Percentiles rank a stretch among this genome's conserved stretches.
These are phyloP conservation scores for Lissocephala sabroskyi DNA, from an alignment of 2,888 invertebrate species.

Conservation along the genomic window DNA sequence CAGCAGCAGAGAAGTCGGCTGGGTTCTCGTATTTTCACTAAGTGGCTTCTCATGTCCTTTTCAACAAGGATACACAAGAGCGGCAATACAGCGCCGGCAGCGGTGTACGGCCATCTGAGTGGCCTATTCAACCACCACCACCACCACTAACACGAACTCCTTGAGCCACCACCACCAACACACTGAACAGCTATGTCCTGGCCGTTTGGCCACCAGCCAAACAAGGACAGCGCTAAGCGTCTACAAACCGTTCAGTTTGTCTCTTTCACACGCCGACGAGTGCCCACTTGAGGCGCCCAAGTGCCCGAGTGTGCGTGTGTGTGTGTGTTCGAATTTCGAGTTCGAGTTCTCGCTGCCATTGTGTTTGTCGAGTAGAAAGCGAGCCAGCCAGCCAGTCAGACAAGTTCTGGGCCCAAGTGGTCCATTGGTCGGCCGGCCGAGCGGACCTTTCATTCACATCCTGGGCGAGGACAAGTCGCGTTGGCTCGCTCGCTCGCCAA, in stretches of 20 bases:
- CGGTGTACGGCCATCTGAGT: constrained; percentile 39
- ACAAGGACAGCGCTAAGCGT: constrained; percentile 22
- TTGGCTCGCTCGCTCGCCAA: background rate
- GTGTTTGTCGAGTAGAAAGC: constrained; percentile 25
- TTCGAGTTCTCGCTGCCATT: background rate
- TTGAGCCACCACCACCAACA: constrained; percentile 31
- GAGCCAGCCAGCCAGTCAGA: constrained; percentile 34
- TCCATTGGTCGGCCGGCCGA: too few relatives aligned
- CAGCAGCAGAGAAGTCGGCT: constrained; percentile 33
- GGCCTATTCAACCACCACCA: constrained; percentile 55
- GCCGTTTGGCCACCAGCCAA: constrained; percentile 26
- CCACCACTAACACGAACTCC: constrained; percentile 13
- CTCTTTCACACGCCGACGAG: constrained; percentile 41
- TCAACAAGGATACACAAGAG: constrained; percentile 54
- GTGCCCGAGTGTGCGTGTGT: constrained; percentile 9
- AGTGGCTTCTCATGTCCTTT: constrained; percentile 73
- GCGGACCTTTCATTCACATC: too few relatives aligned
- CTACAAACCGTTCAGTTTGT: constrained; percentile 20
- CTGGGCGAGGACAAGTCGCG: background rate
- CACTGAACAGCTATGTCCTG: constrained; percentile 5
- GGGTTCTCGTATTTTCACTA: constrained; percentile 46
- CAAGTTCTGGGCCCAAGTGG: constrained; percentile 20
- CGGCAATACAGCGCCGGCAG: constrained; percentile 4
- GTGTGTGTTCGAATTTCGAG: constrained; percentile 7
- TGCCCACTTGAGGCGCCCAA: constrained; percentile 52